A percentile compares a stretch with the other conserved stretches of the same genome.
Evolutionary conservation across 2,113 vertebrate genomes (phyloP).

Genomic region (Muscicapa adusta): DNA sequence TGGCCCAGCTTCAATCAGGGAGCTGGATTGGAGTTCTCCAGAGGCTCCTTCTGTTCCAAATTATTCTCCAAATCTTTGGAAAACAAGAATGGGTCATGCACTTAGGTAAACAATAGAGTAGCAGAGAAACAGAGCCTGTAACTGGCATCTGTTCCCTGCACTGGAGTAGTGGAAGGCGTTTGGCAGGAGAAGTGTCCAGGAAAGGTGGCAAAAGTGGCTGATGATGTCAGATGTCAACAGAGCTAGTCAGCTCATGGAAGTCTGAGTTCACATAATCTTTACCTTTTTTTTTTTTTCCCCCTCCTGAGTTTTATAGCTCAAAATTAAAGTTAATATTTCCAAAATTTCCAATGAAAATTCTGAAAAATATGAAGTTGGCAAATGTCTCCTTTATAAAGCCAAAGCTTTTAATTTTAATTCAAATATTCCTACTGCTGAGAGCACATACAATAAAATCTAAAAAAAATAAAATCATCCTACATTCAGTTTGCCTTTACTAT

Average conservation of each 20-base stretch:
- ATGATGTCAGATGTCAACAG: background rate
- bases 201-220: background rate
- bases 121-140: background rate
- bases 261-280: background rate
- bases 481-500: background rate
- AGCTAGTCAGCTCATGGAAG: background rate
- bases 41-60: background rate
- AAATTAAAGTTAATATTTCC: background rate
- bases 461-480: background rate
- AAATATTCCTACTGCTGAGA: background rate
- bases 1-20: background rate
- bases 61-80: background rate
- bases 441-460: background rate
- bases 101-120: background rate
- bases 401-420: background rate
- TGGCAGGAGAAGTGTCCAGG: background rate
- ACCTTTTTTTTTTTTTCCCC: too few species aligned
- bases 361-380: background rate
- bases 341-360: background rate
- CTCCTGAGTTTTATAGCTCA: background rate
- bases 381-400: background rate
- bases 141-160: background rate
- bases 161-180: background rate
- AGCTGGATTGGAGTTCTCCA: background rate
- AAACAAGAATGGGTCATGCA: background rate